A percentile compares a stretch with the other conserved stretches of the same genome.
Evolutionary conservation across 30 jellyfish, hydroid and myxozoan genomes (phyloP).

Genomic region (Cassiopea andromeda): DNA sequence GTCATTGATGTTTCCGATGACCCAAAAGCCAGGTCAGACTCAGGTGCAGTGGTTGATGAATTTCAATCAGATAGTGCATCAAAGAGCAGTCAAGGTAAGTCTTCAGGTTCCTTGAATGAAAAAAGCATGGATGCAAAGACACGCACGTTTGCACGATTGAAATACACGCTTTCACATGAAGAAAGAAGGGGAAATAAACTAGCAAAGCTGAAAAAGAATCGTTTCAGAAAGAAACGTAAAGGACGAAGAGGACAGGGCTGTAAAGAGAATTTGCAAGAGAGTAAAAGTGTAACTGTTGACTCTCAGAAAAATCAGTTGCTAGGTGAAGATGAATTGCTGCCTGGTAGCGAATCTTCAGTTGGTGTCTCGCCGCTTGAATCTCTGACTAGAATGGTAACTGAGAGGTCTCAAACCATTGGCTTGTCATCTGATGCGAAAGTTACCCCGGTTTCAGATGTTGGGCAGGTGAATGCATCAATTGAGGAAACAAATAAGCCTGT

Average conservation of each 20-base stretch:
- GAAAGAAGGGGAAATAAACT: conserved; percentile 51
- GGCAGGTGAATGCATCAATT: neutral
- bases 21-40: neutral
- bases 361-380: conserved; percentile 45
- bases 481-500: conserved; percentile 10
- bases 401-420: neutral
- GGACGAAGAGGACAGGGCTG: neutral
- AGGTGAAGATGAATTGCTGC: neutral
- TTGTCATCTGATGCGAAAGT: neutral
- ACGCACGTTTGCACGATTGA: conserved; percentile 39
- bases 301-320: neutral
- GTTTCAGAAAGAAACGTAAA: conserved; percentile 13
- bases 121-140: conserved; percentile 15
- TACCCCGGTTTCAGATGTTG: neutral
- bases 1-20: conserved; percentile 50
- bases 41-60: neutral
- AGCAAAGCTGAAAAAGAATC: conserved; percentile 30
- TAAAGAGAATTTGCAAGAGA: neutral
- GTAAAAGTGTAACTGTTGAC: neutral
- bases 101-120: neutral
- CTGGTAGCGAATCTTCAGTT: neutral
- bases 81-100: neutral
- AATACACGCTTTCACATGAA: conserved; percentile 69
- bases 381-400: conserved; percentile 51
- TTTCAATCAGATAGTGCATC: neutral